Percentiles rank a stretch among this genome's conserved stretches.
Conservation (phyloP, 2,797 vertebrate genomes). For the Ispidina picta region DNA sequence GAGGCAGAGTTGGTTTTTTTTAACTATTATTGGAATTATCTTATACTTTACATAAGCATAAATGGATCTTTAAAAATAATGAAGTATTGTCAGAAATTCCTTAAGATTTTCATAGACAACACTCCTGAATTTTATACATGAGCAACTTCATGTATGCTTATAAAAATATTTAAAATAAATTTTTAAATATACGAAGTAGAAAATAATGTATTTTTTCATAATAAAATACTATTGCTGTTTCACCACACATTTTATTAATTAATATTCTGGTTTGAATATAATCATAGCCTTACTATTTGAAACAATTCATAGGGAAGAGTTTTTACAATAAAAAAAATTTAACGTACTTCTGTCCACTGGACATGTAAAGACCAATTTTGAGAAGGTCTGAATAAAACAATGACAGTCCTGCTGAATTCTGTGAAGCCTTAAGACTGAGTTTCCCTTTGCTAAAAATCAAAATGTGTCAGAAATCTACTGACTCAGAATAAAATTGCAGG, state of each 20-base stretch:
- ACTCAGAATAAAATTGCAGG: constrained; percentile 67
- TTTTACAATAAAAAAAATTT: constrained; percentile 39
- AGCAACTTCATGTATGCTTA: not conserved
- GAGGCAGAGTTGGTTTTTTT: not conserved
- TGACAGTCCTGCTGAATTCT: constrained; percentile 52
- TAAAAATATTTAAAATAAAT: not conserved
- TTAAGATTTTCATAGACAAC: not conserved
- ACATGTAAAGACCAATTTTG: constrained; percentile 51
- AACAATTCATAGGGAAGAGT: not conserved
- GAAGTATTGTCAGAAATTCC: not conserved
- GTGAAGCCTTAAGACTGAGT: constrained; percentile 37
- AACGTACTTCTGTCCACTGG: constrained; percentile 20
- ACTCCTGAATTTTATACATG: not conserved
- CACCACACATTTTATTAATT: not conserved
- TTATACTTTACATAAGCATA: not conserved
- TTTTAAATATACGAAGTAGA: not conserved
- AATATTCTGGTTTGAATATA: not conserved
- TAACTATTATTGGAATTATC: not conserved
- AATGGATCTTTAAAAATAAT: not conserved
- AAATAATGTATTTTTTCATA: not conserved
- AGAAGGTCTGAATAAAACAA: constrained; percentile 35
- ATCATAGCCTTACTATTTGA: not conserved
- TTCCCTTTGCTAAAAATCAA: constrained; percentile 59
- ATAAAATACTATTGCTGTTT: not conserved
- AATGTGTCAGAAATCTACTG: constrained; percentile 67